Conservation (phyloP, 1,140 invertebrate genomes). For the Drosophila orosa region DNA sequence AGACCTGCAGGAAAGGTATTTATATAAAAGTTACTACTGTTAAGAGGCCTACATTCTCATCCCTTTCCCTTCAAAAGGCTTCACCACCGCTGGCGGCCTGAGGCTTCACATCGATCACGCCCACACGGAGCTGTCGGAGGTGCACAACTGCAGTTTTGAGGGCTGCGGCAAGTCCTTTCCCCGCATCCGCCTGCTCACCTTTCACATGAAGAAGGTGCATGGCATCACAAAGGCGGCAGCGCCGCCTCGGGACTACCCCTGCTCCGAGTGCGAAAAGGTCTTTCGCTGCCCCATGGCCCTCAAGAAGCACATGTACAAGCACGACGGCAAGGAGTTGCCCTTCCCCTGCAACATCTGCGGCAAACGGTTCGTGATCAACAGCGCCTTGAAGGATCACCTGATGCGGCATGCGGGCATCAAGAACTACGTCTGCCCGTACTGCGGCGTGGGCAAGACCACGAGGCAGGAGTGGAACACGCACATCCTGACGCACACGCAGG, state of each 20-base stretch:
- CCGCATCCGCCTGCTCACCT: conserved; percentile 76
- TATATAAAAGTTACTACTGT: background rate
- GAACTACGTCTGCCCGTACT: conserved; percentile 81
- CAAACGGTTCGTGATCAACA: conserved; percentile 80
- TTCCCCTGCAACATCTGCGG: conserved; percentile 86
- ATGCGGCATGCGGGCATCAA: conserved; percentile 82
- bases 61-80: conserved; percentile 20
- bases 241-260: conserved; percentile 74
- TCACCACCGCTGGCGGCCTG: conserved; percentile 75
- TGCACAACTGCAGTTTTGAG: conserved; percentile 66
- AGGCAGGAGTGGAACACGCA: conserved; percentile 81
- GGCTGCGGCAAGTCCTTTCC: conserved; percentile 78
- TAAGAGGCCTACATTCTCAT: background rate
- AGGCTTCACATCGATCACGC: conserved; percentile 77
- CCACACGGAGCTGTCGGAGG: conserved; percentile 73
- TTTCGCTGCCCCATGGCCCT: conserved; percentile 80
- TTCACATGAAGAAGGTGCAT: conserved; percentile 78
- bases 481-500: conserved; percentile 78
- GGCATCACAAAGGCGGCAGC: conserved; percentile 73
- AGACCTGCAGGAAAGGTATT: conserved; percentile 66
- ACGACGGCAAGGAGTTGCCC: conserved; percentile 85
- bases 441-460: conserved; percentile 80
- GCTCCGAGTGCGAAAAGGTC: conserved; percentile 76
- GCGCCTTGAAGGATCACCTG: conserved; percentile 76
- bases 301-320: conserved; percentile 86